Percentiles rank a stretch among this genome's conserved stretches.
Conservation (phyloP, 2,888 invertebrate species). For the Drosophila tanythrix region DNA sequence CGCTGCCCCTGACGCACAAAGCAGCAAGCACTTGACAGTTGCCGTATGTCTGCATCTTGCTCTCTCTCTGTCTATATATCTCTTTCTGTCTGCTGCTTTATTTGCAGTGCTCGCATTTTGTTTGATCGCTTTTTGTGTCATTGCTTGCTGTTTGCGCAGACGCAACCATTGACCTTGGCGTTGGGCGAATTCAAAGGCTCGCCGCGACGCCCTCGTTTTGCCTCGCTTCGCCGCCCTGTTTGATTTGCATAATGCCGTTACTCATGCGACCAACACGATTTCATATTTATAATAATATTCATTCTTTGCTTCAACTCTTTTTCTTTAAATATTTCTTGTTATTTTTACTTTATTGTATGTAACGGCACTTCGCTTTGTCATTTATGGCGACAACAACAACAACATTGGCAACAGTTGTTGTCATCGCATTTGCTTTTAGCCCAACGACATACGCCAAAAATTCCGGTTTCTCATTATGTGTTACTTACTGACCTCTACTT, state of each 20-base stretch:
- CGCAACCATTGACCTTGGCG: constrained; percentile 73
- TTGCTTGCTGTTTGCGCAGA: constrained; percentile 61
- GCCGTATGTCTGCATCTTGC: background rate
- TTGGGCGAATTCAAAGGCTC: constrained; percentile 62
- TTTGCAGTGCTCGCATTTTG: constrained; percentile 38
- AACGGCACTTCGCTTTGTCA: constrained; percentile 71
- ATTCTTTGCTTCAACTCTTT: constrained; percentile 55
- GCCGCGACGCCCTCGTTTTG: constrained; percentile 53
- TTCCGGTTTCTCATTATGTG: constrained; percentile 74
- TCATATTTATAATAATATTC: constrained; percentile 26
- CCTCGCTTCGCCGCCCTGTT: constrained; percentile 26
- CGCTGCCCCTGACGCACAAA: constrained; percentile 41
- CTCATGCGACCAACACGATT: constrained; percentile 51
- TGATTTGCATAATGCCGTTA: constrained; percentile 67
- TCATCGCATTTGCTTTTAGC: constrained; percentile 33
- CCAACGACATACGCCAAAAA: constrained; percentile 39
- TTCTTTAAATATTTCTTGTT: constrained; percentile 19
- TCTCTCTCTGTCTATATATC: constrained; percentile 7
- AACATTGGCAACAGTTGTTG: constrained; percentile 35
- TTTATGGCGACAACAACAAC: constrained; percentile 41
- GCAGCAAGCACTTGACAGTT: constrained; percentile 16
- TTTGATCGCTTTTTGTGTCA: constrained; percentile 24
- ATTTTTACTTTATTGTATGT: constrained; percentile 59
- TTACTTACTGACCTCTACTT: constrained; percentile 61
- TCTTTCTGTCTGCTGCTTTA: constrained; percentile 21